Base-by-base conservation (phyloP, 1,140 invertebrate species). In the Drosophila ficusphila region DNA sequence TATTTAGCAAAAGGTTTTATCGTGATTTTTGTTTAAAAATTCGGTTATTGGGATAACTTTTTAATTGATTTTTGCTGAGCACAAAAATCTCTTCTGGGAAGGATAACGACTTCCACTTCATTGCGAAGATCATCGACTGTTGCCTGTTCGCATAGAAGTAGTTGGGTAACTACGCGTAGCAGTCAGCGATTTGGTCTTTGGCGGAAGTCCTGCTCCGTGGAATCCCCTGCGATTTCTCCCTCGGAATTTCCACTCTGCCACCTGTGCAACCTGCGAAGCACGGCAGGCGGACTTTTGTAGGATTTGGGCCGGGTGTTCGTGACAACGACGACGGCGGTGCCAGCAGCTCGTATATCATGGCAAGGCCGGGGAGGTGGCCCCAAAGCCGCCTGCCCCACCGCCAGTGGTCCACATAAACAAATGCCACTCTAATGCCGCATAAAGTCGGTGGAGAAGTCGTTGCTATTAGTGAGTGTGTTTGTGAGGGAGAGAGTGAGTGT, bases 381-480 rank as follows among this genome's bases (percentile, higher is more conserved):
- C 19, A 4, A 3, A 5, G 21, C 14, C 34, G 3, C 18, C n/a
- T 34, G 33, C 33, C 18, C 18, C 51, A 46, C 48, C 53, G 64
- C 46, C 47, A 46, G 49, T 36, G 69, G 64, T 76, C 81, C 82
- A 41, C 78, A 88, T 82, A 89, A 81, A 85, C 79, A 88, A 85
- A 88, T 86, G 83, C 83, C 79, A 85, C 79, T 85, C 79, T 85
- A 85, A 85, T 85, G 82, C 79, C 79, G 70, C 81, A 79, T 61
- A 85, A 75, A 83, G 70, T 83, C 79, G 81, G 39, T 42, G 41
- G 56, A 74, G 68, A n/a, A 9, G 51, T 16, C 42, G n/a, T n/a
- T 18, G 41, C 25, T 36, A 14, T 18, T n/a, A n/a, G 14, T 21
- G 33, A n/a, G 16, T 52, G 14, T 52, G 33, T 44, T 41, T 34